Percentiles rank a stretch among this genome's conserved stretches.
Conservation (phyloP, 2,797 vertebrate species). For the Ceyx erithaca region DNA sequence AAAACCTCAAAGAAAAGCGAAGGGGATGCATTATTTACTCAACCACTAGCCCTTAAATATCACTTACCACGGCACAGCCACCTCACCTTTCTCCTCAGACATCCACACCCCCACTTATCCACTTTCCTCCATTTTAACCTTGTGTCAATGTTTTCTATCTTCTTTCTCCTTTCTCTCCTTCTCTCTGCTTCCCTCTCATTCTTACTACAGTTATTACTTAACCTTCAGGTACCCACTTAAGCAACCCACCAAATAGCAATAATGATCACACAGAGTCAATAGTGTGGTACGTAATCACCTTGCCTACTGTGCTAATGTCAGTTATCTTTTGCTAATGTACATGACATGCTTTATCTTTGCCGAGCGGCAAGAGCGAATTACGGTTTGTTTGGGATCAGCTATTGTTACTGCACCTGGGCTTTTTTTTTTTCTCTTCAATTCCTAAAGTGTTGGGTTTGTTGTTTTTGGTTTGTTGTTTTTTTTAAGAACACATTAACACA, state of each 20-base stretch:
- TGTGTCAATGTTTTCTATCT: slow-evolving; percentile 67
- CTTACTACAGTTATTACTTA: slow-evolving; percentile 72
- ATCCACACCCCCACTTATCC: slow-evolving; percentile 67
- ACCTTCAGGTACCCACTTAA: slow-evolving; percentile 78
- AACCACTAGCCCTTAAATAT: slow-evolving; percentile 58
- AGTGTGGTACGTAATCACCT: slow-evolving; percentile 74
- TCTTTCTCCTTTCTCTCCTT: slow-evolving; percentile 36
- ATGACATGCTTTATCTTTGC: slow-evolving; percentile 73
- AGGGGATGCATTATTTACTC: slow-evolving; percentile 45
- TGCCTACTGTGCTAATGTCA: slow-evolving; percentile 77
- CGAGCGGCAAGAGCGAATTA: slow-evolving; percentile 53
- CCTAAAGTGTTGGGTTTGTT: not conserved
- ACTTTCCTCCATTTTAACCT: slow-evolving; percentile 70
- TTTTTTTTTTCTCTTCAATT: slow-evolving; percentile 10
- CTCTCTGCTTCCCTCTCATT: slow-evolving; percentile 52
- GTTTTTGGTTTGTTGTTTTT: not conserved
- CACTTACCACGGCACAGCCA: slow-evolving; percentile 38
- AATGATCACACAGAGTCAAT: slow-evolving; percentile 72
- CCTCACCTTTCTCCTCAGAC: slow-evolving; percentile 66
- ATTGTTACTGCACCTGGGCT: slow-evolving; percentile 67
- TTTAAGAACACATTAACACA: not conserved
- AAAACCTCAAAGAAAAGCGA: slow-evolving; percentile 6
- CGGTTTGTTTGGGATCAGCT: slow-evolving; percentile 72
- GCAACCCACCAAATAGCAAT: slow-evolving; percentile 77
- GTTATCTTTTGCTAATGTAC: slow-evolving; percentile 77